Conservation (phyloP, 2,113 vertebrate species). For the Actenoides hombroni region DNA sequence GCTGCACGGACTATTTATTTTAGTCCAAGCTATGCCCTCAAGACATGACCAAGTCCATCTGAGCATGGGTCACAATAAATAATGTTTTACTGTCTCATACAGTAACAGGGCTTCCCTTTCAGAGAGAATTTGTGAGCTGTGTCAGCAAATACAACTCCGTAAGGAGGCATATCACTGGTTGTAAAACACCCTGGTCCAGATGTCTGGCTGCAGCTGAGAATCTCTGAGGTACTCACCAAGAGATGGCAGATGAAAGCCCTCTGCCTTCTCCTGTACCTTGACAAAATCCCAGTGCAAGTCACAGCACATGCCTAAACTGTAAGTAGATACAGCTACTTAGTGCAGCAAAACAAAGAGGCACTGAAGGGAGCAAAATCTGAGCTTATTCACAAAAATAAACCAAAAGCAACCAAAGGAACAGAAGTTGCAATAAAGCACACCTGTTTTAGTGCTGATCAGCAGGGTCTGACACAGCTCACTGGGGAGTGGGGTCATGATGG, state of each 20-base stretch:
- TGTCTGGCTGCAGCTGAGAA: not conserved
- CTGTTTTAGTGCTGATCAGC: not conserved
- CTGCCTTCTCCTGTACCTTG: not conserved
- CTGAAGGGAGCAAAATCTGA: not conserved
- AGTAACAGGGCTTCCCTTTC: conserved; percentile 33
- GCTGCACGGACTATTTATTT: conserved; percentile 56
- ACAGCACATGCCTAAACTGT: not conserved
- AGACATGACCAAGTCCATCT: conserved; percentile 40
- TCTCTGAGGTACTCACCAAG: rapidly evolving
- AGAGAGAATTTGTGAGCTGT: not conserved
- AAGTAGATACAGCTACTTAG: not conserved
- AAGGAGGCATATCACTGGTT: not conserved
- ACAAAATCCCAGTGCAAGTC: not conserved
- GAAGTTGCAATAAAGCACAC: not conserved
- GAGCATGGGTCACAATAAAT: conserved; percentile 8
- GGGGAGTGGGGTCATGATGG: rapidly evolving
- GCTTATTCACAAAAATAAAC: not conserved
- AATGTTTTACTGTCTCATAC: not conserved
- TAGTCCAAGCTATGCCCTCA: not conserved
- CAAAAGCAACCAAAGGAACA: not conserved
- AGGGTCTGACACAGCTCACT: rapidly evolving
- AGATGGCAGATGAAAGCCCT: not conserved
- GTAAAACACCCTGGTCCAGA: not conserved
- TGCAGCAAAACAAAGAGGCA: not conserved
- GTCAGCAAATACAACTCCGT: conserved; percentile 30